A percentile compares a stretch with the other conserved stretches of the same genome.
Evolutionary conservation across 2,797 vertebrate genomes (phyloP).

Genomic region (Silurus aristotelis): DNA sequence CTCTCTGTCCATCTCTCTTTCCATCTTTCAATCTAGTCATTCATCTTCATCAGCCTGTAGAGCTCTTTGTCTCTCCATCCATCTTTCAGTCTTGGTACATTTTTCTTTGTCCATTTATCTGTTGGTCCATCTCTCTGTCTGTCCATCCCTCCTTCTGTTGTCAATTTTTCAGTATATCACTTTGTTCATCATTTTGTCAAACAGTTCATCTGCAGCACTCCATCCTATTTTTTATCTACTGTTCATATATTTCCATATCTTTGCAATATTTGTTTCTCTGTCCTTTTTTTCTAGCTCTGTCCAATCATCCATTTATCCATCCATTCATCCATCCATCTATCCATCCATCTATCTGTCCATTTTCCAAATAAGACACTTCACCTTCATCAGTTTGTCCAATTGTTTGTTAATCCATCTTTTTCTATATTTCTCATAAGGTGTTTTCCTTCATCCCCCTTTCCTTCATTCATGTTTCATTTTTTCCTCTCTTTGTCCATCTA

Average conservation of each 20-base stretch:
- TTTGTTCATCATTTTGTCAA: background rate
- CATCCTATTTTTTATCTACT: too few species aligned
- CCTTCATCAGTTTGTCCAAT: background rate
- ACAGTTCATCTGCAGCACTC: background rate
- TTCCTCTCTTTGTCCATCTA: background rate
- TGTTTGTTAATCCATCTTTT: background rate
- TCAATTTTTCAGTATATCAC: background rate
- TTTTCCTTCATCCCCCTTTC: background rate
- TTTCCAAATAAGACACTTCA: too few species aligned
- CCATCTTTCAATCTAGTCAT: background rate
- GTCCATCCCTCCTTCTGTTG: constrained; percentile 6
- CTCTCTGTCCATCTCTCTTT: background rate
- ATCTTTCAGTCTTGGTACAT: background rate
- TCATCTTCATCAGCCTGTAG: constrained; percentile 4
- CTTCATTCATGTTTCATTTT: too few species aligned
- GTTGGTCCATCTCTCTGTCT: background rate
- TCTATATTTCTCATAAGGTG: background rate
- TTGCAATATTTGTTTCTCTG: background rate
- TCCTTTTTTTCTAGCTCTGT: background rate
- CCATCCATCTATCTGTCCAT: background rate
- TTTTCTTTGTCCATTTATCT: constrained; percentile 3
- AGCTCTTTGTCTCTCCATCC: constrained; percentile 5
- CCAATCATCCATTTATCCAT: background rate
- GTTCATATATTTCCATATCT: background rate
- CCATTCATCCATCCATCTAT: background rate